Base-by-base conservation (phyloP, 1,140 invertebrate species). In the Zaprionus tsacasi region DNA sequence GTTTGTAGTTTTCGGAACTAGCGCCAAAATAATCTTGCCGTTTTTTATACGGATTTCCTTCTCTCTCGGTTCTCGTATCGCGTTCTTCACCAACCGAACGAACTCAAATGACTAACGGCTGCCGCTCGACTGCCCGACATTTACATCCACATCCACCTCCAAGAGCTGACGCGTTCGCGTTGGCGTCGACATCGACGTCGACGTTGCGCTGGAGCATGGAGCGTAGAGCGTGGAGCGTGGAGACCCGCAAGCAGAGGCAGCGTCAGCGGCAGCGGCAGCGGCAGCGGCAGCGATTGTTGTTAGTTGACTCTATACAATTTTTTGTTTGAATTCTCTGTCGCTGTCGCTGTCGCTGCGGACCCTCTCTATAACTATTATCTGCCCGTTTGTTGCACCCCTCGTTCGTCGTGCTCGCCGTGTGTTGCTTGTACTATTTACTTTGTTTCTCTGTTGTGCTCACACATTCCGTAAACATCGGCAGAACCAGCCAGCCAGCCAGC, bases 81-180 rank as follows among this genome's bases (percentile, higher is more conserved):
- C 56, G 67, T 35, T 87, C 77, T 88, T 83, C 83, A 88, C 80
- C 80, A 88, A 73, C 64, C 83, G 74, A 88, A 83, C 83, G 80
- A 78, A 87, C 80, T 80, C 66, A 87, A 88, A 82, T 88, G 83
- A 87, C 83, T 87, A 87, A 88, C 82, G 76, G 75, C 73, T 77
- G 66, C 70, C 64, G 79, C 76, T 63, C 71, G 70, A 65, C 55
- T 78, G 79, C 76, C 79, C 83, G 83, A 83, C 83, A 87, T 80
- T 82, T 82, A 87, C 82, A 87, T 87, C 80, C 70, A 66, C 54
- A 66, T 79, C 80, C 70, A 82, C 61, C 67, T 78, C 70, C 70
- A 70, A 66, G 78, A 67, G 75, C 70, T 76, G 52, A 66, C 65
- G 13, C 55, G 61, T 30, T 63, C 33, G 33, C 67, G 4, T 40